Evolutionary conservation across 2,888 invertebrate species (phyloP).

Genomic region (Perithous albicinctus): DNA sequence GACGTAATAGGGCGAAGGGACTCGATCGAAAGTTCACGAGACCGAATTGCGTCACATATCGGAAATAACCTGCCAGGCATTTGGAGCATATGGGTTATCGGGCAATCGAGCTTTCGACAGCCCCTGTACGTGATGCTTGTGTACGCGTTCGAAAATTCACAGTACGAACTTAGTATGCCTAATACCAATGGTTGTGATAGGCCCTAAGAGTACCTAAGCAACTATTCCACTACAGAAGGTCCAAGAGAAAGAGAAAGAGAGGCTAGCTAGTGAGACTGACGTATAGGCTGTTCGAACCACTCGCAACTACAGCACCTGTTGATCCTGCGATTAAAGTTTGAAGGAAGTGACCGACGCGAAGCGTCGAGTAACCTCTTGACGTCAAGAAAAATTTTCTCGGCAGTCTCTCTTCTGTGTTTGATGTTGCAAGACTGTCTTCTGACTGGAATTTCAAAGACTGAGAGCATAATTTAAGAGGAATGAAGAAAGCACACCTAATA

Average conservation of each 20-base stretch:
- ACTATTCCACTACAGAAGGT: background rate
- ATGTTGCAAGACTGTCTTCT: background rate
- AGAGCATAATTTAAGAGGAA: background rate
- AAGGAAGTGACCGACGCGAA: slow-evolving; percentile 79
- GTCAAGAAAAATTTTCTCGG: background rate
- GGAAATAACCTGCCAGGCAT: slow-evolving; percentile 24
- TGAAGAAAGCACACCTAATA: background rate
- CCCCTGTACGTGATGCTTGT: background rate
- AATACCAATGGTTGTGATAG: background rate
- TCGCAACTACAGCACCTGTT: slow-evolving; percentile 79
- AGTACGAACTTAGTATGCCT: background rate
- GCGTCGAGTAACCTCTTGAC: slow-evolving; percentile 3
- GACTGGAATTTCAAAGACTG: background rate
- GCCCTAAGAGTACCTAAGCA: background rate
- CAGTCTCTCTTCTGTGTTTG: background rate
- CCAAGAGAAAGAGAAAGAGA: slow-evolving; percentile 16
- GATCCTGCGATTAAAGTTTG: slow-evolving; percentile 80
- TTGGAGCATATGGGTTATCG: background rate
- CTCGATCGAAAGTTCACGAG: slow-evolving; percentile 42
- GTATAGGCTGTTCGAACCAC: slow-evolving; percentile 72
- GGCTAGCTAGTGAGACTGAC: slow-evolving; percentile 26
- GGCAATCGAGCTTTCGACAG: background rate
- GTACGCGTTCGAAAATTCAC: background rate
- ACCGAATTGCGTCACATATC: slow-evolving; percentile 49
- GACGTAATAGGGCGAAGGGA: slow-evolving; percentile 30